Conservation (phyloP, 2,888 invertebrate genomes). For the Oscheius sp. region DNA sequence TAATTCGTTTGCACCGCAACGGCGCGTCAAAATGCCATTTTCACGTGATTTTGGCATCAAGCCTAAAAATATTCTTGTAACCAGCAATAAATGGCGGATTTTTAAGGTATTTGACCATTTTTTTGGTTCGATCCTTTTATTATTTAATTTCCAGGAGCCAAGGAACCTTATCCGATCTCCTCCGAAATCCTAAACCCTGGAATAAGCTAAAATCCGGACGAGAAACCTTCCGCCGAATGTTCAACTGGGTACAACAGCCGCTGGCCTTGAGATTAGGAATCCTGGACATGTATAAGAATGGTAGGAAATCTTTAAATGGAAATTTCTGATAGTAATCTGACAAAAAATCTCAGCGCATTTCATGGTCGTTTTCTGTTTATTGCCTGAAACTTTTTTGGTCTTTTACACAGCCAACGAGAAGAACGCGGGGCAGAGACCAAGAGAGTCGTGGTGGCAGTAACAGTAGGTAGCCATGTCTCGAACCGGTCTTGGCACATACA, state of each 20-base stretch:
- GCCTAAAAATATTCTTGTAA: too few relatives aligned
- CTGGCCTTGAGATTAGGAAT: conserved; percentile 65
- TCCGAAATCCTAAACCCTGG: conserved; percentile 73
- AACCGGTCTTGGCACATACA: too few relatives aligned
- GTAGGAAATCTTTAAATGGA: conserved; percentile 34
- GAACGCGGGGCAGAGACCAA: too few relatives aligned
- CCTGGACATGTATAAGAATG: conserved; percentile 69
- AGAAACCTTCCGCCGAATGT: conserved; percentile 73
- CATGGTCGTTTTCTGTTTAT: neutral
- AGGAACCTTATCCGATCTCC: conserved; percentile 72
- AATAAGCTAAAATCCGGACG: conserved; percentile 73
- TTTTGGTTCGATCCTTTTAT: neutral
- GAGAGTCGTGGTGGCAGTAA: too few relatives aligned
- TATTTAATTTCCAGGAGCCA: conserved; percentile 65
- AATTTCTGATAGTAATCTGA: neutral
- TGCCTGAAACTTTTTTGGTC: neutral
- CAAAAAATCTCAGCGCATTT: neutral
- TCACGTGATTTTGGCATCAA: too few relatives aligned
- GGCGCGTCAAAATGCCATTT: too few relatives aligned
- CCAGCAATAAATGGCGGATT: too few relatives aligned
- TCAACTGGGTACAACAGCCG: conserved; percentile 72
- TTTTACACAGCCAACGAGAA: neutral
- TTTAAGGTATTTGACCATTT: too few relatives aligned
- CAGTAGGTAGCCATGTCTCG: too few relatives aligned
- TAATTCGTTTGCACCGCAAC: too few relatives aligned